Evolutionary conservation across 1,140 invertebrate genomes (phyloP), one percentile per base, ranked within the genome.

Genomic region (Eciton burchellii): DNA sequence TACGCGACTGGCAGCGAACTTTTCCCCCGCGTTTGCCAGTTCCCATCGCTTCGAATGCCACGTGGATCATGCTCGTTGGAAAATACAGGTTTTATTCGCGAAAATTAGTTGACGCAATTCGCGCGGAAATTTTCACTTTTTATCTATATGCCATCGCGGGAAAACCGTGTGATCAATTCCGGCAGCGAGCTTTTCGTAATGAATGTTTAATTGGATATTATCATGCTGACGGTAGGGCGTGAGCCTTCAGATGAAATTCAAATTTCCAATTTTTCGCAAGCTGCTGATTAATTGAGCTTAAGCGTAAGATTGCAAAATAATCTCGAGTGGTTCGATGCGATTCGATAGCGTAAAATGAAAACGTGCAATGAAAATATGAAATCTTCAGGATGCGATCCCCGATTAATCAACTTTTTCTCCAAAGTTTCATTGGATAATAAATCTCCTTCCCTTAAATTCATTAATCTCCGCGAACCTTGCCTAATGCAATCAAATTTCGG

Each of bases 121-220:
- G 4, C 9, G 41, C 12, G 63, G n/a, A 57, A 70, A 57, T 43
- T 56, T 79, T 43, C 52, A 29, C 29, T 14, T 35, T 70, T 54
- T 19, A 72, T 14, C 14, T 29, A 49, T 26, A 29, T 9, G 14
- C 26, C 11, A 43, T 0, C 5, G 9, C 24, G 16, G 4, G 21
- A 63, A 8, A 62, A 35, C 29, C 47, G 9, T 3, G 41, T 14
- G 35, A 57, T 72, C 8, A 35, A 72, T 57, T 57, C 29, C 6
- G 14, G 62, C 29, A 3, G 24, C 21, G 24, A 45, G 9, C 9
- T 19, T 74, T 21, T 1, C 12, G 9, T 21, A 63, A 74, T 6
- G 41, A 62, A 74, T 62, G 41, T 11, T 63, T 41, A 41, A 45
- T 57, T 72, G 16, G 16, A 72, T 72, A 41, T 4, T 59, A 72